Percentiles rank a stretch among this genome's conserved stretches.
Conservation (phyloP, 1,140 invertebrate genomes). For the Nasonia vitripennis region DNA sequence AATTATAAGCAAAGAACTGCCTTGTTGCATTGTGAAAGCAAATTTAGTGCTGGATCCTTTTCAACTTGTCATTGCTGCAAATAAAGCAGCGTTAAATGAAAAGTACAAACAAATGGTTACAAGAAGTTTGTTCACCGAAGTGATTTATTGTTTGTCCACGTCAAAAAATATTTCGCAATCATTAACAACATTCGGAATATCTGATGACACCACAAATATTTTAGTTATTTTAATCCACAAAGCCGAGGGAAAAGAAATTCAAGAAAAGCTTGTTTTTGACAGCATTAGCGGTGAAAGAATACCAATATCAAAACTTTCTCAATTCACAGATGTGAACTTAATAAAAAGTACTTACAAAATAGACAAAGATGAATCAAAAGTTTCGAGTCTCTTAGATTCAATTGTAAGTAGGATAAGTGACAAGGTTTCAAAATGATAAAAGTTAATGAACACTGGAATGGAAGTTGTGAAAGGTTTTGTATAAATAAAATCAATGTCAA, state of each 20-base stretch:
- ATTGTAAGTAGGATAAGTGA: conserved; percentile 79
- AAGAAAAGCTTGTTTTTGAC: conserved; percentile 64
- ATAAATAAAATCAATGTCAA: conserved; percentile 48
- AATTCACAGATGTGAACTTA: conserved; percentile 72
- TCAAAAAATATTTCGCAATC: conserved; percentile 83
- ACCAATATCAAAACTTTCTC: conserved; percentile 70
- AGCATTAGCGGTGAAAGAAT: conserved; percentile 74
- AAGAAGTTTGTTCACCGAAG: conserved; percentile 80
- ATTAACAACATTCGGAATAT: conserved; percentile 79
- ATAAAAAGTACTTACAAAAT: conserved; percentile 79
- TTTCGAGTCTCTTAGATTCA: conserved; percentile 75
- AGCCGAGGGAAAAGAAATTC: conserved; percentile 64
- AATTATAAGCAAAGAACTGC: conserved; percentile 75
- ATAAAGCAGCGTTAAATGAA: conserved; percentile 78
- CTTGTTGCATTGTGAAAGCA: conserved; percentile 80
- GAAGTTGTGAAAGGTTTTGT: conserved; percentile 41
- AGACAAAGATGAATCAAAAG: conserved; percentile 68
- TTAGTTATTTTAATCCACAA: conserved; percentile 77
- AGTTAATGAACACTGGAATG: conserved; percentile 49
- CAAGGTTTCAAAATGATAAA: conserved; percentile 68
- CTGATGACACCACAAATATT: conserved; percentile 73
- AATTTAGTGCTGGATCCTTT: conserved; percentile 79
- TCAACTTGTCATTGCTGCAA: conserved; percentile 81
- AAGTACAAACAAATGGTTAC: conserved; percentile 77
- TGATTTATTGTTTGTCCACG: conserved; percentile 81